Evolutionary conservation across 2,888 invertebrate species (phyloP).

Genomic region (Eristalinus aeneus): DNA sequence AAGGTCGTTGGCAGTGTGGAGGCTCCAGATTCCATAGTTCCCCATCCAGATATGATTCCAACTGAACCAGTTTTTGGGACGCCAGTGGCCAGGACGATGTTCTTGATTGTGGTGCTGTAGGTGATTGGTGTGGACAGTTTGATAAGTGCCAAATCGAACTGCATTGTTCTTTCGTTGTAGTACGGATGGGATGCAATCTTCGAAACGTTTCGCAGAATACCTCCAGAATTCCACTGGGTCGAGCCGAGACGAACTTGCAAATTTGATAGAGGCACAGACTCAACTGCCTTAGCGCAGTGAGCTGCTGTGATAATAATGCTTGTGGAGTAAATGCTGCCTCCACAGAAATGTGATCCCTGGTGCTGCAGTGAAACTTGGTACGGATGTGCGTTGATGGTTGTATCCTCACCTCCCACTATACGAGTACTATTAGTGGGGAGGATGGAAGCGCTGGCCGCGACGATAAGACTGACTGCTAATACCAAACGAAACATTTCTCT

Average conservation of each 20-base stretch:
- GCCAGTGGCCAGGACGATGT: not conserved
- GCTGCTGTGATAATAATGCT: conserved; percentile 80
- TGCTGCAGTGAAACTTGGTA: conserved; percentile 80
- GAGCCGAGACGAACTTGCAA: conserved; percentile 20
- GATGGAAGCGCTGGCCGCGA: not conserved
- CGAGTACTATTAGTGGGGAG: conserved; percentile 72
- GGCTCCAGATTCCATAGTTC: not conserved
- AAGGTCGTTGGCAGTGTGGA: conserved; percentile 72
- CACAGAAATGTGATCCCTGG: conserved; percentile 79
- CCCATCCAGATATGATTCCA: conserved; percentile 26
- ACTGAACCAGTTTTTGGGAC: not conserved
- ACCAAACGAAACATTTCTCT: conserved; percentile 6
- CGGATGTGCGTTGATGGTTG: conserved; percentile 78
- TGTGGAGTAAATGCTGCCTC: conserved; percentile 78
- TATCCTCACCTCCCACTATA: conserved; percentile 80
- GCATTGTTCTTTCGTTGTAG: conserved; percentile 8
- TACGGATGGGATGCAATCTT: not conserved
- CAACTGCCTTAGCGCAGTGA: conserved; percentile 76
- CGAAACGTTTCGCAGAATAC: not conserved
- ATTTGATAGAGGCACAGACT: not conserved
- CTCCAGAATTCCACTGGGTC: conserved; percentile 22
- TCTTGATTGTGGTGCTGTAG: not conserved
- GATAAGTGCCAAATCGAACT: conserved; percentile 5
- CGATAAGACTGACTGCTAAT: not conserved
- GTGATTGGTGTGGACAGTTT: not conserved